Conservation (phyloP, 2,888 invertebrate species). For the Choristoneura rosaceana region DNA sequence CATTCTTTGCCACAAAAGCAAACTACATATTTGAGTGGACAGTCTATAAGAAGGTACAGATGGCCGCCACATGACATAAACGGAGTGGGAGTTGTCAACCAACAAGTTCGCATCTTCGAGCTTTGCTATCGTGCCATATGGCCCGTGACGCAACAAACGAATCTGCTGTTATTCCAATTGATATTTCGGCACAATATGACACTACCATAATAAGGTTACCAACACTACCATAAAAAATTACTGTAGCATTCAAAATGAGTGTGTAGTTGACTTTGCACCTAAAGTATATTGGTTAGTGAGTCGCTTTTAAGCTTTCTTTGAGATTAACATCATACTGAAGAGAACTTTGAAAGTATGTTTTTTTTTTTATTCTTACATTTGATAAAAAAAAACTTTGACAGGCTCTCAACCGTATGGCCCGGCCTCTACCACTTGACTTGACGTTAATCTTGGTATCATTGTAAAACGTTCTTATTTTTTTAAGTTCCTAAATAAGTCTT, state of each 20-base stretch:
- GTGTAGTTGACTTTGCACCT: no score
- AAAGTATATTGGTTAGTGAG: no score
- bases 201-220: neutral
- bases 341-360: no score
- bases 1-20: neutral
- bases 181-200: slow-evolving; percentile 44
- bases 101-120: slow-evolving; percentile 45
- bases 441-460: neutral
- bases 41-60: neutral
- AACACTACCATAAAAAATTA: neutral
- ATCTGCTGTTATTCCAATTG: slow-evolving; percentile 51
- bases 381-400: neutral
- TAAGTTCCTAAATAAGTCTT: neutral
- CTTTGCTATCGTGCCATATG: slow-evolving; percentile 51
- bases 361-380: neutral
- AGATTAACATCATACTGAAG: no score
- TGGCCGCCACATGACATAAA: slow-evolving; percentile 8
- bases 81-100: slow-evolving; percentile 11
- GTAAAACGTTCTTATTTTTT: neutral
- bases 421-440: neutral
- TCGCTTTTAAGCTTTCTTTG: no score
- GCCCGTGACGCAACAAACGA: slow-evolving; percentile 58
- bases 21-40: neutral
- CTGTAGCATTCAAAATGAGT: no score
- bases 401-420: neutral